phyloP scores from a whole-genome alignment of 2,113 vertebrate genomes.

The Megaceryle torquata region DNA sequence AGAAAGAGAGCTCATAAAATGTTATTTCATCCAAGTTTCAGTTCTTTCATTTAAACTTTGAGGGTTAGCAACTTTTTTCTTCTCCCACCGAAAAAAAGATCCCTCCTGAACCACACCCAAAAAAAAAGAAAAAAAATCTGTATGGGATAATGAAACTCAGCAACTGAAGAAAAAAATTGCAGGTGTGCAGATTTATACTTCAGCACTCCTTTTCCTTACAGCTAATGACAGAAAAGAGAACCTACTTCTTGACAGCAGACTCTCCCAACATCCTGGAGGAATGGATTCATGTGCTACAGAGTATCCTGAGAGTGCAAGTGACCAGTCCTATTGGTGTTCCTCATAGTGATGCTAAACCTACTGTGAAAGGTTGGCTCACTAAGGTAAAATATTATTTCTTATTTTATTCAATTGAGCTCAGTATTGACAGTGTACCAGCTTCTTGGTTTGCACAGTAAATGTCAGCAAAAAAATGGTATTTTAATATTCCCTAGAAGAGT shows the following conservation, averaged over 20 bases:
- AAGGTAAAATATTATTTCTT: conserved; percentile 75
- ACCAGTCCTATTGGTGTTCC: conserved; percentile 67
- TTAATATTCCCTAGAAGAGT: neutral
- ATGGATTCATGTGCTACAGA: conserved; percentile 89
- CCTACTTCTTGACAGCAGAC: conserved; percentile 86
- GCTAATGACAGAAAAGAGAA: conserved; percentile 89
- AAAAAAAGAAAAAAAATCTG: neutral
- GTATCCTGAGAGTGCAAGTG: conserved; percentile 85
- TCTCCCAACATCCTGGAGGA: conserved; percentile 91
- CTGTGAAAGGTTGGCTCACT: conserved; percentile 86
- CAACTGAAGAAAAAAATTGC: neutral
- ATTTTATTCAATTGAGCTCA: neutral
- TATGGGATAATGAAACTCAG: neutral
- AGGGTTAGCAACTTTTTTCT: neutral
- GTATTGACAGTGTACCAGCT: neutral
- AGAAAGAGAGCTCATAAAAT: neutral
- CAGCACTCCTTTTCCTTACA: conserved; percentile 42
- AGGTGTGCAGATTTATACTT: neutral
- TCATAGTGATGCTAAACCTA: conserved; percentile 77
- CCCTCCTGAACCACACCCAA: neutral
- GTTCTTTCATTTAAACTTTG: neutral
- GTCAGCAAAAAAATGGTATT: neutral
- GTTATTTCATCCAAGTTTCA: neutral
- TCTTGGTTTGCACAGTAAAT: neutral
- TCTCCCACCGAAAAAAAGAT: neutral